These are phyloP conservation scores for Ara ararauna DNA, from an alignment of 2,797 vertebrate genomes.

Conservation along the genomic window DNA sequence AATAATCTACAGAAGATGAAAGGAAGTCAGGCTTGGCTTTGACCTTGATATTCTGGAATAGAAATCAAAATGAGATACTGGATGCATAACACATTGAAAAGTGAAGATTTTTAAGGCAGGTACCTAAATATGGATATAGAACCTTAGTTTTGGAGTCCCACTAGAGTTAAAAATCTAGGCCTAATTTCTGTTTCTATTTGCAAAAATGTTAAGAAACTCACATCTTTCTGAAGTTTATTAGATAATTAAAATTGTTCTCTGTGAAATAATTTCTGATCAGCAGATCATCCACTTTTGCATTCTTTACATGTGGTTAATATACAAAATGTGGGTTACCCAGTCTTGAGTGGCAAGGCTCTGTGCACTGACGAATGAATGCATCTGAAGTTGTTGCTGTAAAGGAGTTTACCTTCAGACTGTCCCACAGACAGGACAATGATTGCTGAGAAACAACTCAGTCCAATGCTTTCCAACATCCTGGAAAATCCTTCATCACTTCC, in stretches of 20 bases:
- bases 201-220: not conserved
- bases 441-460: not conserved
- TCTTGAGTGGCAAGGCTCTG: not conserved
- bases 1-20: conserved; percentile 27
- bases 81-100: not conserved
- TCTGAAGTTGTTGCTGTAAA: not conserved
- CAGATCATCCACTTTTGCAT: conserved; percentile 20
- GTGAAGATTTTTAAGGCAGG: not conserved
- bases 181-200: conserved; percentile 54
- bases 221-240: conserved; percentile 39
- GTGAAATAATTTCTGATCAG: conserved; percentile 44
- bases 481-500: not conserved
- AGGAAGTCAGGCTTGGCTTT: conserved; percentile 27
- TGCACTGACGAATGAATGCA: not conserved
- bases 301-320: not conserved
- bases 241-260: conserved; percentile 26
- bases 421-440: not conserved
- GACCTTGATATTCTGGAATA: conserved; percentile 56
- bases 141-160: not conserved
- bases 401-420: not conserved
- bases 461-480: not conserved
- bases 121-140: not conserved
- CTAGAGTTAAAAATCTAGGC: conserved; percentile 47
- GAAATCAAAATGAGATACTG: conserved; percentile 13
- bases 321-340: conserved; percentile 14